Evolutionary conservation across 2,113 vertebrate species (phyloP).

Genomic region (Anolis sagrei): DNA sequence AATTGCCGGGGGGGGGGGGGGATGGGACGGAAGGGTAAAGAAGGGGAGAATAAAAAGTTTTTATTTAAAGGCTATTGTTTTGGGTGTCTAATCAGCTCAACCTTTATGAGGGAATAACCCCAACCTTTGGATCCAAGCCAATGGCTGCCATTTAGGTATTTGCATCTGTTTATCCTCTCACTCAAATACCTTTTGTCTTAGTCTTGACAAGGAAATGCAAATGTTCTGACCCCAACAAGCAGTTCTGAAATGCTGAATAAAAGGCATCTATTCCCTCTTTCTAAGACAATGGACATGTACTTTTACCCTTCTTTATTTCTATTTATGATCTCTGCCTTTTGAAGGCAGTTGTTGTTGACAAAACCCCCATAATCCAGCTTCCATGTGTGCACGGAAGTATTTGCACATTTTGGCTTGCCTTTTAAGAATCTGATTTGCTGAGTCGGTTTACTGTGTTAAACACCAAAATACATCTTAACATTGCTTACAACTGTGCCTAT

Average conservation of each 20-base stretch:
- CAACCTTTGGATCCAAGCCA: conserved; percentile 74
- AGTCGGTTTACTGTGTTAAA: conserved; percentile 29
- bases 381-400: conserved; percentile 72
- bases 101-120: conserved; percentile 52
- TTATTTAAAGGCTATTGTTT: conserved; percentile 48
- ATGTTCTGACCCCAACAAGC: conserved; percentile 74
- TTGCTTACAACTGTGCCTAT: background rate
- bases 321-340: conserved; percentile 61
- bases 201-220: conserved; percentile 68
- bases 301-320: conserved; percentile 64
- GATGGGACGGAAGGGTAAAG: background rate
- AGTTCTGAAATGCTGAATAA: conserved; percentile 61
- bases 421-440: conserved; percentile 47
- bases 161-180: conserved; percentile 80
- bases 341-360: conserved; percentile 67
- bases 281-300: conserved; percentile 68
- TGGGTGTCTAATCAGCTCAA: conserved; percentile 57
- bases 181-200: conserved; percentile 74
- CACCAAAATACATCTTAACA: conserved; percentile 3
- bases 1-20: conserved; percentile 1
- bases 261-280: conserved; percentile 59
- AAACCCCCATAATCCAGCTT: conserved; percentile 74
- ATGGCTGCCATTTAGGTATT: conserved; percentile 74
- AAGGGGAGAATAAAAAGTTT: background rate
- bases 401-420: conserved; percentile 42